These are phyloP conservation scores for Nudaria mundana DNA, from an alignment of 2,888 invertebrate species.

Conservation along the genomic window DNA sequence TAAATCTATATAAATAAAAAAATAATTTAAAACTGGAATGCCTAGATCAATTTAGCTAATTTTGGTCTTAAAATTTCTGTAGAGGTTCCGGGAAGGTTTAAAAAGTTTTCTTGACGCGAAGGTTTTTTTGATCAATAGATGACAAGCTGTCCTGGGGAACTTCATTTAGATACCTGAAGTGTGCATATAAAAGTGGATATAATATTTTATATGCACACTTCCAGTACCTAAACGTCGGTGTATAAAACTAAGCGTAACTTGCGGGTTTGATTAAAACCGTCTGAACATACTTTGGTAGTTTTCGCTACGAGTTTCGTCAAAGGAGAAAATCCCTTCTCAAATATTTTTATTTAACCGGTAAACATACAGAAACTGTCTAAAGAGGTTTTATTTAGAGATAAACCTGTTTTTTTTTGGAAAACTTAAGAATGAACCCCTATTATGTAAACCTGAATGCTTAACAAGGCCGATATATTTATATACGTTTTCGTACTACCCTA, in stretches of 20 bases:
- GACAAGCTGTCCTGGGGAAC: no score
- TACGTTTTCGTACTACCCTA: neutral
- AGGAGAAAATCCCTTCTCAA: slow-evolving; percentile 22
- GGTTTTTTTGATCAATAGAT: no score
- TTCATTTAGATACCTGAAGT: no score
- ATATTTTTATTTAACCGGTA: slow-evolving; percentile 27
- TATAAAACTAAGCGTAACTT: slow-evolving; percentile 26
- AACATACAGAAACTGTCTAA: slow-evolving; percentile 14
- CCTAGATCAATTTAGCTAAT: no score
- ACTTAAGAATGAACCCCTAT: neutral
- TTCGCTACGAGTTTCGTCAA: slow-evolving; percentile 21
- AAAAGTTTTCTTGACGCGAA: no score
- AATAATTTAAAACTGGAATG: no score
- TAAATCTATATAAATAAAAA: no score
- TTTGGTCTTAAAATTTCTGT: no score
- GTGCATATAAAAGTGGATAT: no score
- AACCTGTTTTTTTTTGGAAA: neutral
- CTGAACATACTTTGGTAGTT: slow-evolving; percentile 28
- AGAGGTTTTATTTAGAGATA: neutral
- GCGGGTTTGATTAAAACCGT: slow-evolving; percentile 34
- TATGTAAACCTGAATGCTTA: neutral
- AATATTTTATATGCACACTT: slow-evolving; percentile 3
- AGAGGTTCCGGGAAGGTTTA: no score
- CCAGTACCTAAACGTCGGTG: slow-evolving; percentile 12
- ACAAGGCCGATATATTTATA: neutral